Evolutionary conservation across 2,113 vertebrate species (phyloP), one percentile per base, ranked within the genome.

Genomic region (Dicerorhinus sumatrensis): DNA sequence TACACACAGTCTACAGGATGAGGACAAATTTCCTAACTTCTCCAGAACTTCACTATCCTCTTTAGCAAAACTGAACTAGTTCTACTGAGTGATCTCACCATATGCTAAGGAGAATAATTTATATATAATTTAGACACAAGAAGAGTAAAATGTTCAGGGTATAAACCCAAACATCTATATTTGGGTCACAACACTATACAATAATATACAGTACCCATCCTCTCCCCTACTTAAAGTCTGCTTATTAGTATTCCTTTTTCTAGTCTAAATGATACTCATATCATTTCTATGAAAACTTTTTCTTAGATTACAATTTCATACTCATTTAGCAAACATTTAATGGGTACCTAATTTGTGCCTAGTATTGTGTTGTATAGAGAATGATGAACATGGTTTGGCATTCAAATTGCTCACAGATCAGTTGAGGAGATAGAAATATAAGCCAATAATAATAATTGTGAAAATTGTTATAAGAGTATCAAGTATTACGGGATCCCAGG

Each of bases 241-340:
- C 5, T 87, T 62, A 29, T 84, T 54, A 14, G 51, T 54, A 54
- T 54, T 89, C 33, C 6, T 76, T 62, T 72, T 88, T 84, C 25
- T 67, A 80, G 8, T 73, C 62, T 65, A 83, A 85, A 82, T 65
- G 33, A 23, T 6, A 60, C 11, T 80, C 9, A 46, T 56, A 69
- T 21, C 18, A n/a, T 54, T 82, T 79, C n/a, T 42, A 21, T 12
- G 33, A 60, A 95, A 89, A 14, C 17, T 83, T 58, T 33, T 86
- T 77, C 69, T 76, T 76, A 73, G 36, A 83, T 80, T 75, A 75
- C 18, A 72, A 54, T 70, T 89, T 80, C 36, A 88, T 56, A 21
- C 46, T 92, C 31, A 88, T 51, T 90, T 95, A 76, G 79, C 21
- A 87, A 96, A 58, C 6, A 73, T 88, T 91, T 90, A 60, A 75